Evolutionary conservation across 2,113 vertebrate genomes (phyloP).

Genomic region (Noturus placidus): DNA sequence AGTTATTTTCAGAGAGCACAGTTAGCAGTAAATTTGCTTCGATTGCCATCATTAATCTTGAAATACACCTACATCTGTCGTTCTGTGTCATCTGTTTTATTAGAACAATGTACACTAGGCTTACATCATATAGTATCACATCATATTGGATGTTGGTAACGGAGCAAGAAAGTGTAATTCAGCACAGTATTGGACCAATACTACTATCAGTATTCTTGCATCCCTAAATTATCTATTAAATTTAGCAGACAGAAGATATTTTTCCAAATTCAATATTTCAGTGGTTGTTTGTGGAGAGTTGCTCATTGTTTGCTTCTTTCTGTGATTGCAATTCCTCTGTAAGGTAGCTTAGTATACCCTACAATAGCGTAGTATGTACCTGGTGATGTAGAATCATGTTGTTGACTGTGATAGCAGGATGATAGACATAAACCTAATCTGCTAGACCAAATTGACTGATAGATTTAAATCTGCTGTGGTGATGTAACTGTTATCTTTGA

Average conservation of each 20-base stretch:
- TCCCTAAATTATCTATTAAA: background rate
- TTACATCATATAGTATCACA: background rate
- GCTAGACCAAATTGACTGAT: conserved; percentile 22
- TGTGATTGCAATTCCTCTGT: background rate
- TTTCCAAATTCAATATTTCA: background rate
- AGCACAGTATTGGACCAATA: background rate
- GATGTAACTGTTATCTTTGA: conserved; percentile 8
- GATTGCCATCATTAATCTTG: too few species aligned
- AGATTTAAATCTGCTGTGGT: conserved; percentile 15
- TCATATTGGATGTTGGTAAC: background rate
- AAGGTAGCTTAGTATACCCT: background rate
- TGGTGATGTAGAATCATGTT: background rate
- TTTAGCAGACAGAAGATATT: background rate
- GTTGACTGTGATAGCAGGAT: background rate
- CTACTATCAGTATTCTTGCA: background rate
- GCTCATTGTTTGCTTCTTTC: background rate
- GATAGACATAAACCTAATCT: background rate
- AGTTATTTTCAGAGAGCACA: too few species aligned
- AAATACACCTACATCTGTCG: background rate
- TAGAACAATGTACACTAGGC: background rate
- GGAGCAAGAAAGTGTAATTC: background rate
- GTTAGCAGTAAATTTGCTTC: too few species aligned
- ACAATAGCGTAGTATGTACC: background rate
- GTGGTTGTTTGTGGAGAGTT: background rate
- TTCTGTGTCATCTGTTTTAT: background rate